Percentiles rank a stretch among this genome's conserved stretches.
phyloP scores from a whole-genome alignment of 2,113 vertebrate genomes.

The Macquaria ambigua region DNA sequence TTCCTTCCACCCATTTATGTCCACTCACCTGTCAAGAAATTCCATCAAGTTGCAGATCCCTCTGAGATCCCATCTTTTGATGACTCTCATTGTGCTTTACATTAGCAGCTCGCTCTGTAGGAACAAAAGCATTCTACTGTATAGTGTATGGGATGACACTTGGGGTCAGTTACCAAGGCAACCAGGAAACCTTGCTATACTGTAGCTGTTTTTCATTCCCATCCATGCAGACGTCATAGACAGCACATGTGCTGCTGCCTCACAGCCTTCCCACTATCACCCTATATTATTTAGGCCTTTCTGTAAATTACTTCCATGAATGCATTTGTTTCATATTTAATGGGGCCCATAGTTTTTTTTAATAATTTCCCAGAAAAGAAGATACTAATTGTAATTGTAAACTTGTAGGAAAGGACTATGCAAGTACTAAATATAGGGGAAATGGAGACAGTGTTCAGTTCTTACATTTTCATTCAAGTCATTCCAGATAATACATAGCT shows the following conservation, averaged over 20 bases:
- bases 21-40: not conserved
- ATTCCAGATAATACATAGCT: not conserved
- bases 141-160: slow-evolving; percentile 38
- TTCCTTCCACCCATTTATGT: not conserved
- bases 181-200: slow-evolving; percentile 57
- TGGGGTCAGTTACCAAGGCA: slow-evolving; percentile 72
- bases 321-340: not conserved
- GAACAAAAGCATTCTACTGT: slow-evolving; percentile 28
- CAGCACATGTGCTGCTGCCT: slow-evolving; percentile 14
- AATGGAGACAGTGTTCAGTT: no score
- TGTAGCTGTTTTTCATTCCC: slow-evolving; percentile 44
- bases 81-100: slow-evolving; percentile 28
- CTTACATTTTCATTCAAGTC: no score
- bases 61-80: not conserved
- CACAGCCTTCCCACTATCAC: not conserved
- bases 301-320: not conserved
- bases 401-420: not conserved
- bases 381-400: not conserved
- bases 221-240: slow-evolving; percentile 25
- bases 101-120: slow-evolving; percentile 8
- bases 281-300: not conserved
- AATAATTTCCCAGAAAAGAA: not conserved
- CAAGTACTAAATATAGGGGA: not conserved
- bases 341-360: no score
- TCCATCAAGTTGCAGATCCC: slow-evolving; percentile 25